Percentiles rank a stretch among this genome's conserved stretches.
These are phyloP conservation scores for Diploptera punctata DNA, from an alignment of 2,888 invertebrate species.

Conservation along the genomic window DNA sequence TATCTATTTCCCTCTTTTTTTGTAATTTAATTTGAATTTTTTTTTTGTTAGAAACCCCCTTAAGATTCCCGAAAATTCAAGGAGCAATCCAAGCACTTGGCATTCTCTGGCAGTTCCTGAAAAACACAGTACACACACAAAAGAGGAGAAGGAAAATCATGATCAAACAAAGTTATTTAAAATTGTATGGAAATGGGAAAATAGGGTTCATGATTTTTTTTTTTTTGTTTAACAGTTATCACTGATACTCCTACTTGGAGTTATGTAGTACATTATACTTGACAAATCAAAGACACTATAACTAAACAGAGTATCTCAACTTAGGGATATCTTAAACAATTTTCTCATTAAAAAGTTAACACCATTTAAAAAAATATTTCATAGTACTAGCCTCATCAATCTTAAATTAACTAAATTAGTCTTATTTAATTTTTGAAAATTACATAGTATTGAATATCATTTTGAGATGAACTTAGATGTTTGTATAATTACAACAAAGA, in stretches of 20 bases:
- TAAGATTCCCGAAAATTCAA: constrained; percentile 9
- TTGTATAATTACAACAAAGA: too few relatives aligned
- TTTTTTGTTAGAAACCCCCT: neutral
- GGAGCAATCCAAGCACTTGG: constrained; percentile 25
- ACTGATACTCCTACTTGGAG: neutral
- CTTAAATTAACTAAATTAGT: too few relatives aligned
- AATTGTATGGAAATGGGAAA: neutral
- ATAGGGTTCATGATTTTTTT: neutral
- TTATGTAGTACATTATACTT: neutral
- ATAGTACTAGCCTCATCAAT: too few relatives aligned
- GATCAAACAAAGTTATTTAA: neutral
- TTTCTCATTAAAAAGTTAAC: too few relatives aligned
- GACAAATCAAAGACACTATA: neutral
- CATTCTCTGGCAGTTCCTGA: constrained; percentile 23
- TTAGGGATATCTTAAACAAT: too few relatives aligned
- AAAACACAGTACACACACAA: constrained; percentile 18
- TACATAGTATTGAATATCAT: too few relatives aligned
- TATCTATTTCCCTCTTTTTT: neutral
- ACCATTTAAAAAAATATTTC: too few relatives aligned
- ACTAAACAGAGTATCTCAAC: too few relatives aligned
- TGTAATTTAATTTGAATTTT: neutral
- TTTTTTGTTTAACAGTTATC: neutral
- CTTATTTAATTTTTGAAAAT: too few relatives aligned
- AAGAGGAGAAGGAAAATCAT: neutral
- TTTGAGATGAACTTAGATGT: too few relatives aligned